phyloP scores from a whole-genome alignment of 1,140 invertebrate species.

The Zaprionus camerounensis region DNA sequence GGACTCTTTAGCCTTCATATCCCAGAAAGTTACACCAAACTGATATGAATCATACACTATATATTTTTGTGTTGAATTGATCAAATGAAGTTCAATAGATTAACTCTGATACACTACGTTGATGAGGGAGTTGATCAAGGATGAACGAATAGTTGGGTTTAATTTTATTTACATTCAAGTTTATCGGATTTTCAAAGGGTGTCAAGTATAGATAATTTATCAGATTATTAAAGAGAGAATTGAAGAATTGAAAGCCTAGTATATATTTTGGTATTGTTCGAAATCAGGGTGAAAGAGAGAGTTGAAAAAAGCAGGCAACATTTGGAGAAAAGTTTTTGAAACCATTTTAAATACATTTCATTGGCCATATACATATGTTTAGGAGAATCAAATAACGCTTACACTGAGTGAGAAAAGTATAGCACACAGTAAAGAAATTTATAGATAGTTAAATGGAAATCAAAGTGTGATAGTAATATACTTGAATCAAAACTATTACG shows the following conservation, averaged over 20 bases:
- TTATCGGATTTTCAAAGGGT: neutral
- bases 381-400: neutral
- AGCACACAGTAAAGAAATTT: conserved; percentile 4
- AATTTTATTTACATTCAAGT: neutral
- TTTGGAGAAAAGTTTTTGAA: conserved; percentile 9
- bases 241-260: neutral
- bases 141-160: neutral
- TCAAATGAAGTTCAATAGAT: neutral
- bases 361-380: neutral
- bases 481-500: conserved; percentile 18
- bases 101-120: neutral
- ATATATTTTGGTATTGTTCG: neutral
- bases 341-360: neutral
- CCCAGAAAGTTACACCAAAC: neutral
- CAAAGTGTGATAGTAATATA: conserved; percentile 15
- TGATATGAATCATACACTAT: neutral
- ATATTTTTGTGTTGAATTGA: neutral
- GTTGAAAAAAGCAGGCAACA: conserved; percentile 25
- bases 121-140: neutral
- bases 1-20: neutral
- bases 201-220: neutral
- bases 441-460: conserved; percentile 1
- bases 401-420: conserved; percentile 23
- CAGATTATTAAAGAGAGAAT: neutral
- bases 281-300: neutral